Percentiles rank a stretch among this genome's conserved stretches.
Evolutionary conservation across 2,888 invertebrate species (phyloP).

Genomic region (Serrognathus titanus): DNA sequence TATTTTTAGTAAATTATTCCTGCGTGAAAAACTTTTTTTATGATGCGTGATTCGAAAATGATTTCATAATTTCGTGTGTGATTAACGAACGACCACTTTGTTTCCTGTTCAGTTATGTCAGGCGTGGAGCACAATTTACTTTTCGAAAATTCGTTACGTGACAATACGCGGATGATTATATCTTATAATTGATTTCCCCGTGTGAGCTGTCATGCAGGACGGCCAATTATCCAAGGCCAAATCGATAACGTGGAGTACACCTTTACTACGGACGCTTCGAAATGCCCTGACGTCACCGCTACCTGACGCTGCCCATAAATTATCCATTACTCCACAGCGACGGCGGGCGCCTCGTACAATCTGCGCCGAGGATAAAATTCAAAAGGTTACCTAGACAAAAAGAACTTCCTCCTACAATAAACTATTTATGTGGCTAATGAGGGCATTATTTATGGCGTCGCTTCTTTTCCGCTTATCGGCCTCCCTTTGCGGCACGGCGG

Average conservation of each 20-base stretch:
- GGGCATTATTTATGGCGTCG: too few relatives aligned
- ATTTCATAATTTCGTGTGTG: too few relatives aligned
- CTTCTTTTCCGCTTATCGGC: too few relatives aligned
- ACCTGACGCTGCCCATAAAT: not conserved
- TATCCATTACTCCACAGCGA: not conserved
- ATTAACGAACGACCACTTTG: too few relatives aligned
- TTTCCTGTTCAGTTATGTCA: too few relatives aligned
- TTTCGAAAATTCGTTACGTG: slow-evolving; percentile 11
- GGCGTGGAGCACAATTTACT: not conserved
- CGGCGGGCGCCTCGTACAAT: not conserved
- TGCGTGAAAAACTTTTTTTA: too few relatives aligned
- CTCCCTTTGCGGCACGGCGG: too few relatives aligned
- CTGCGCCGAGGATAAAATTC: not conserved
- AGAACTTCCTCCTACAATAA: too few relatives aligned
- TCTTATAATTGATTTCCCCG: slow-evolving; percentile 16
- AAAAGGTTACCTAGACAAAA: not conserved
- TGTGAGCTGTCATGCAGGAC: slow-evolving; percentile 5
- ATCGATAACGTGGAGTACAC: slow-evolving; percentile 11
- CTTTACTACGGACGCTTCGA: slow-evolving; percentile 5
- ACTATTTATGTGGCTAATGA: too few relatives aligned
- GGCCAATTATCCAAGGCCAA: slow-evolving; percentile 9
- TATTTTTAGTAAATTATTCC: too few relatives aligned
- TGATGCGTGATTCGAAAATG: too few relatives aligned
- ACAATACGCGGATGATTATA: slow-evolving; percentile 14
- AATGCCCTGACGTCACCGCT: not conserved